Percentiles rank a stretch among this genome's conserved stretches.
These are phyloP conservation scores for Neogobius melanostomus DNA, from an alignment of 2,113 vertebrate genomes.

Conservation along the genomic window DNA sequence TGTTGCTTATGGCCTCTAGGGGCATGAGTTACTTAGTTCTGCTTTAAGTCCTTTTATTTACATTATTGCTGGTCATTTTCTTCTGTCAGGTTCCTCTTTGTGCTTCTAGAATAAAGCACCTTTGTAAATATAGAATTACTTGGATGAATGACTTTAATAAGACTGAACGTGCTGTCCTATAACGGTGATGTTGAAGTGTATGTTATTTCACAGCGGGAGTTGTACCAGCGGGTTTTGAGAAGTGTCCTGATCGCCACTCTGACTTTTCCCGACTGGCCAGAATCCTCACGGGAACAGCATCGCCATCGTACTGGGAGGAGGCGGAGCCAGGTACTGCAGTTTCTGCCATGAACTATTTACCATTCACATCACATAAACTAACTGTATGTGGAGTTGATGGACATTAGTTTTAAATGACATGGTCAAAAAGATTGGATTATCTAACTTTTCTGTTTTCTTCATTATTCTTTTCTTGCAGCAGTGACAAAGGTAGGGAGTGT, in stretches of 20 bases:
- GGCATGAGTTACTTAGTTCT: no score
- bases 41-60: no score
- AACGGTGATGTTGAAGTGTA: neutral
- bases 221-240: slow-evolving; percentile 88
- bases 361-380: neutral
- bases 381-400: no score
- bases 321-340: slow-evolving; percentile 84
- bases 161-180: neutral
- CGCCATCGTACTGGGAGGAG: slow-evolving; percentile 90
- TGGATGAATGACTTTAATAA: no score
- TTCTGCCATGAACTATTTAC: neutral
- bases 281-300: slow-evolving; percentile 89
- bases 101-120: no score
- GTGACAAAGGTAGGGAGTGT: slow-evolving; percentile 1
- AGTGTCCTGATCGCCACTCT: slow-evolving; percentile 85
- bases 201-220: slow-evolving; percentile 79
- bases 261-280: slow-evolving; percentile 93
- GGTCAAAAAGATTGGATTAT: neutral
- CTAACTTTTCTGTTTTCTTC: neutral
- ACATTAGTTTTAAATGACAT: neutral
- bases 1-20: no score
- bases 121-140: no score
- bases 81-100: no score
- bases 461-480: neutral
- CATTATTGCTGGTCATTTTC: no score